Conservation (phyloP, 2,888 invertebrate species). For the Agrotis clavis region DNA sequence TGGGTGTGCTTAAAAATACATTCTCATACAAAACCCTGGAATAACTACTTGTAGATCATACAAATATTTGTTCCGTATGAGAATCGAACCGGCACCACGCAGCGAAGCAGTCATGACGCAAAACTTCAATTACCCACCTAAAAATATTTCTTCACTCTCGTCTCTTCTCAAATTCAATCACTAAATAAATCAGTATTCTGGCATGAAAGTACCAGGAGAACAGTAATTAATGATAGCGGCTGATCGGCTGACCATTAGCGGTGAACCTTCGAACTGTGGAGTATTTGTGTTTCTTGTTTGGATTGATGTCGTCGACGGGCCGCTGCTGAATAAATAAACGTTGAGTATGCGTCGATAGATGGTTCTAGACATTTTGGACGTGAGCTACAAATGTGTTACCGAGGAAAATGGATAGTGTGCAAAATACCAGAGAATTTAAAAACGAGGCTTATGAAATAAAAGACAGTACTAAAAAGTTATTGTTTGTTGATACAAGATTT, state of each 20-base stretch:
- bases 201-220: constrained; percentile 22
- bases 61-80: too few relatives aligned
- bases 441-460: background rate
- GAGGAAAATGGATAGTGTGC: background rate
- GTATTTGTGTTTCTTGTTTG: constrained; percentile 33
- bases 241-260: constrained; percentile 33
- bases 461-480: background rate
- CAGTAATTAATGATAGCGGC: constrained; percentile 37
- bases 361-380: constrained; percentile 11
- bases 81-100: too few relatives aligned
- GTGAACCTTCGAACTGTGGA: constrained; percentile 33
- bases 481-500: background rate
- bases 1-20: too few relatives aligned
- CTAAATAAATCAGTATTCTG: constrained; percentile 4
- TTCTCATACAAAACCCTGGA: too few relatives aligned
- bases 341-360: constrained; percentile 20
- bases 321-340: constrained; percentile 32
- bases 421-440: background rate
- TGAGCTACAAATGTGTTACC: constrained; percentile 17
- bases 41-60: too few relatives aligned
- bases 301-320: constrained; percentile 28
- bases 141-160: background rate
- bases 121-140: background rate
- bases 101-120: too few relatives aligned
- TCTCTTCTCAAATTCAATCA: background rate